Base-by-base conservation (phyloP, 1,140 invertebrate species). In the Archegozetes longisetosus region DNA sequence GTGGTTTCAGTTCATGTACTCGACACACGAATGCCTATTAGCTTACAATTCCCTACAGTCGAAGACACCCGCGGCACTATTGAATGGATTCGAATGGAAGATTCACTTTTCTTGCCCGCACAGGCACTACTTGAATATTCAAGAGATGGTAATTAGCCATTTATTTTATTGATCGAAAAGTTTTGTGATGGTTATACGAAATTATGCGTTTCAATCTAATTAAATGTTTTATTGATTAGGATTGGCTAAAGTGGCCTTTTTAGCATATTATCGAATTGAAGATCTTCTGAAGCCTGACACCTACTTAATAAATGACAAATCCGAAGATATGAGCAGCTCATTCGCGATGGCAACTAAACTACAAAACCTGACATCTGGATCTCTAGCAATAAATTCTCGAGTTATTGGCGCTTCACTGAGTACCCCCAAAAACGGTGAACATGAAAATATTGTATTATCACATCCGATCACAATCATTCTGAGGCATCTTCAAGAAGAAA, bases 401-500 rank as follows among this genome's bases (percentile, higher is more conserved):
- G 57, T 58, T n/a, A 58, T 58, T 24, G 57, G 57, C 14, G 57
- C 57, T 2, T 17, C 57, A 49, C n/a, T 58, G 9, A 49, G 20
- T 32, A 40, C 49, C 22, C 6, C 6, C 32, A 6, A 40, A 9
- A 53, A 58, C 27, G 22, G 23, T 17, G 1, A 14, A 2, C 48
- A 24, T 22, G 24, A 58, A 28, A 40, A 49, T 6, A 20, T 49
- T 2, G 46, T 25, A 3, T 46, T 58, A 29, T 58, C 57, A 25
- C 48, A 50, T 3, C 57, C 57, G 24, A 26, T 62, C 0, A 58
- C 40, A 6, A 26, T 63, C 48, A 84, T 84, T 9, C 80, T 93
- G 68, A 80, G 80, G 60, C 88, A 93, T 74, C 72, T 90, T 46
- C 78, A 81, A 63, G 82, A 80, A 0, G 85, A 90, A 66, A 93